Evolutionary conservation across 2,888 invertebrate species (phyloP), one percentile per base, ranked within the genome.

Genomic region (Monopis laevigella): DNA sequence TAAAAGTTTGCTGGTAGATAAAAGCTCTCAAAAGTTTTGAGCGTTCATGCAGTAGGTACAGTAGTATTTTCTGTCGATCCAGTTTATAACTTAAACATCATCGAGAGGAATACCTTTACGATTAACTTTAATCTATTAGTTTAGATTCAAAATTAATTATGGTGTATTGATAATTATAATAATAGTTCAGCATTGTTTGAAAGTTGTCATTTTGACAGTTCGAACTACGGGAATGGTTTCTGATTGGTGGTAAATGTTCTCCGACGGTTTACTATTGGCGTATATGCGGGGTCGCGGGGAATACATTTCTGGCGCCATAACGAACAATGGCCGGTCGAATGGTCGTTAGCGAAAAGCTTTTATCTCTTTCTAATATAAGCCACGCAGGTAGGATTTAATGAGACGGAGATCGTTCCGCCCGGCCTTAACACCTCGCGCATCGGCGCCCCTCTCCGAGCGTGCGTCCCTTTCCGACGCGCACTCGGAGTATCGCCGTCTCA

Each of bases 201-300:
- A 58, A 46, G 68, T 65, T 59, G 78, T 77, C 78, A 69, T 48
- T 77, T 77, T 78, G 78, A 78, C 75, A 77, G 75, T 74, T 73
- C 72, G 72, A 78, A 77, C 77, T 77, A 72, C 73, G 65, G 65
- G 73, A 78, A 78, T 80, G 78, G 77, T 77, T 78, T 80, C 78
- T 77, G 80, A 80, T 80, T 80, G 80, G 80, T 63, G 78, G 74
- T 77, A 78, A 78, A 80, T 75, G 80, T 75, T 77, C 74, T 74
- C 72, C 75, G 78, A 73, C 70, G 78, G 68, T 69, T 70, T 62
- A 72, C 80, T 77, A 80, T 80, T 80, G 80, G 81, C 71, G 77
- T 69, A 77, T 70, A 69, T 59, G 64, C 66, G 62, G 59, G 54
- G 52, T 50, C 50, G 65, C 64, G 69, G 70, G 72, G 56, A 57